These are phyloP conservation scores for Vidua macroura DNA, from an alignment of 2,113 vertebrate species.

Conservation along the genomic window DNA sequence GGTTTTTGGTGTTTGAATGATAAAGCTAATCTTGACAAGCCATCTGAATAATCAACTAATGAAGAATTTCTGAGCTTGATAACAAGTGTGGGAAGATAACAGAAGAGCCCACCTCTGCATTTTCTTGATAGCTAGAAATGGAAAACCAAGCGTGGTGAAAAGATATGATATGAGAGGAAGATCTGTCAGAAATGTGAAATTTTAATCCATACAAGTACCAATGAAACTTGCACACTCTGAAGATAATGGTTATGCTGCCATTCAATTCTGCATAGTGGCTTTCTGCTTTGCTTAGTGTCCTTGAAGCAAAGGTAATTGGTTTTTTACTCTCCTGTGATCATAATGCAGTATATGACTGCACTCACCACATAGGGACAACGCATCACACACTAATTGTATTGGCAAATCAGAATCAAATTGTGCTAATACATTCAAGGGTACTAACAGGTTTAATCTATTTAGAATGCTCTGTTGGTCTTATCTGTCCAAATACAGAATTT, in stretches of 20 bases:
- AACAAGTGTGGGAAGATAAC: slow-evolving; percentile 29
- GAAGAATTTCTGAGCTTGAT: slow-evolving; percentile 45
- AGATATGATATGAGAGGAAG: slow-evolving; percentile 5
- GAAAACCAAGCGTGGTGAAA: slow-evolving; percentile 9
- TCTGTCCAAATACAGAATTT: neutral
- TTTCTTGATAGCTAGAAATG: slow-evolving; percentile 28
- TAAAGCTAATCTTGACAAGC: slow-evolving; percentile 32
- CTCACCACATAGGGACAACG: neutral
- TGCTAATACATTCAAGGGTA: slow-evolving; percentile 16
- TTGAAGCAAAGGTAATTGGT: slow-evolving; percentile 61
- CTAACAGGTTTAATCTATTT: neutral
- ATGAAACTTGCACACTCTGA: slow-evolving; percentile 3
- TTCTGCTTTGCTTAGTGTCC: slow-evolving; percentile 57
- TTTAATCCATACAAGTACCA: slow-evolving; percentile 1
- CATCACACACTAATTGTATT: slow-evolving; percentile 44
- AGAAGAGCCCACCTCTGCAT: slow-evolving; percentile 20
- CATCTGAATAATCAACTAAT: slow-evolving; percentile 41
- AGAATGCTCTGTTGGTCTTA: neutral
- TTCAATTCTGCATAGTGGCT: slow-evolving; percentile 21
- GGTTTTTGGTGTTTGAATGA: neutral
- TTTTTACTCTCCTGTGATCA: slow-evolving; percentile 50
- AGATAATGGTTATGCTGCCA: slow-evolving; percentile 27
- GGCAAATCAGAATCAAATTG: slow-evolving; percentile 56
- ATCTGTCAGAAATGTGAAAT: slow-evolving; percentile 38
- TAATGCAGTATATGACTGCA: slow-evolving; percentile 26